Base-by-base conservation (phyloP, 1,140 invertebrate genomes). In the Pollicipes pollicipes region DNA sequence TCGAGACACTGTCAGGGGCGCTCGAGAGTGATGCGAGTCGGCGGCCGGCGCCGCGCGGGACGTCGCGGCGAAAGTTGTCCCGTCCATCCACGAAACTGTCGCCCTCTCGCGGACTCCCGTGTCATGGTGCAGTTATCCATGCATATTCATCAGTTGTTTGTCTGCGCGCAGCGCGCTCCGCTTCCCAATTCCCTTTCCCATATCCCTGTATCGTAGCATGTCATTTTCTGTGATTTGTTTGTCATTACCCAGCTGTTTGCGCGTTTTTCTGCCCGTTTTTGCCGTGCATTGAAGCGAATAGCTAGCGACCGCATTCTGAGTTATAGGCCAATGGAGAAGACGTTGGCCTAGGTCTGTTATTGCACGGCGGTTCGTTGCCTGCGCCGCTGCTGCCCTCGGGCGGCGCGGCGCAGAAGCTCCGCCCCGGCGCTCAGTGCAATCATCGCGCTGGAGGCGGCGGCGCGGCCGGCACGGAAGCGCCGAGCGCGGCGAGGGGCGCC, bases 211-310 rank as follows among this genome's bases (percentile, higher is more conserved):
- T 58, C 45, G 45, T 58, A 66, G 64, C n/a, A 29, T 66, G 64
- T 66, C 64, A 66, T 66, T 66, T 66, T 66, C 64, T 4, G 64
- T 66, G 64, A 66, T 66, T 66, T 66, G 64, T 66, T 66, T 66
- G 64, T 66, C 64, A 66, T 66, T 66, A 66, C n/a, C 27, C 64
- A 4, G 64, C 10, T 17, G 64, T 66, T 66, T 66, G 64, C 64
- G 64, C 64, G 64, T 66, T 66, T 66, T 66, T 66, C 27, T 66
- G 64, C 28, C 27, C 64, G 64, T 66, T 29, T 66, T 66, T 66
- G 64, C 64, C 17, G 45, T 58, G 45, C 45, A 58, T 58, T 58
- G 45, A 58, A 58, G 45, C 45, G 45, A 58, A 58, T 58, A 58
- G 45, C 45, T 21, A 58, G 45, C 45, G 45, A 58, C 45, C 45